Evolutionary conservation across 2,113 vertebrate species (phyloP).

Genomic region (Anarhynchus alexandrinus): DNA sequence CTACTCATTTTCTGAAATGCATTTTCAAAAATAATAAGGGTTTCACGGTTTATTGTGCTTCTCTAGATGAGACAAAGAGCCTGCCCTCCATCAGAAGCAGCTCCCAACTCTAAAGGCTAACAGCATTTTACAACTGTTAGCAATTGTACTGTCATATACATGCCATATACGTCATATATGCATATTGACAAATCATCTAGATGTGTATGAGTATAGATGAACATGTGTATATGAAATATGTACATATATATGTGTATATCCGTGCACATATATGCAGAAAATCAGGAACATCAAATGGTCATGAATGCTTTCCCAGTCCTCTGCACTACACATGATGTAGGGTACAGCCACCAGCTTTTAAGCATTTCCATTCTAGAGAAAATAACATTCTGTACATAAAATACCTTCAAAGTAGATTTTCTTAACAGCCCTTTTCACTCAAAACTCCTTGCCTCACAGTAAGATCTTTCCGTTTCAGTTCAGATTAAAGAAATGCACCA

Average conservation of each 20-base stretch:
- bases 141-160: background rate
- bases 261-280: background rate
- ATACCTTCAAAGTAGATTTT: background rate
- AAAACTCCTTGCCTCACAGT: background rate
- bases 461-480: background rate
- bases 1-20: background rate
- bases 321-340: background rate
- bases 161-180: background rate
- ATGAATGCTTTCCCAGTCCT: background rate
- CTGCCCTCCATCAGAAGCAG: background rate
- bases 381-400: background rate
- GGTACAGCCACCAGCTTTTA: background rate
- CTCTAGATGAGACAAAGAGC: background rate
- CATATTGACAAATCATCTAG: background rate
- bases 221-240: background rate
- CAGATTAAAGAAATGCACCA: conserved; percentile 22
- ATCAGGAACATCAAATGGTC: background rate
- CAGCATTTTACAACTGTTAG: background rate
- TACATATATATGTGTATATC: background rate
- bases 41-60: background rate
- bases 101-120: background rate
- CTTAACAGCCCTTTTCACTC: conserved; percentile 9
- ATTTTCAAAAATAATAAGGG: background rate
- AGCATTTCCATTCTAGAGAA: background rate
- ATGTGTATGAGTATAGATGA: background rate